Percentiles rank a stretch among this genome's conserved stretches.
These are phyloP conservation scores for Eristalis arbustorum DNA, from an alignment of 2,888 invertebrate genomes.

Conservation along the genomic window DNA sequence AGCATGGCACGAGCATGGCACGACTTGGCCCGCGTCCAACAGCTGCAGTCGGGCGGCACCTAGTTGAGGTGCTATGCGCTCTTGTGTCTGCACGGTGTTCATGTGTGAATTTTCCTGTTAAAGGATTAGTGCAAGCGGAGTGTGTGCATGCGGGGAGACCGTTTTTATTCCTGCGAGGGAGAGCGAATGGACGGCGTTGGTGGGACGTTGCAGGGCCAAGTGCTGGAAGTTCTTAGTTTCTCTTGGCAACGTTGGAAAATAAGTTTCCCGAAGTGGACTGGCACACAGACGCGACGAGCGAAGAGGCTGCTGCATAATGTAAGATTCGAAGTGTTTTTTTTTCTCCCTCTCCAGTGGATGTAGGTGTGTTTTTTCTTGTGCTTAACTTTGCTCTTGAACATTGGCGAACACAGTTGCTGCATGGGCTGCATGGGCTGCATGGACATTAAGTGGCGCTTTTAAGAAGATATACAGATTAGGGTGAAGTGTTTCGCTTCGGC, in stretches of 20 bases:
- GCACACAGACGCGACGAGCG: neutral
- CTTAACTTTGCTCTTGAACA: neutral
- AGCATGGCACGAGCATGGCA: neutral
- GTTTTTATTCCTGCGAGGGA: neutral
- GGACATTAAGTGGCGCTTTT: neutral
- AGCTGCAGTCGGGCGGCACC: constrained; percentile 6
- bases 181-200: neutral
- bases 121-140: constrained; percentile 58
- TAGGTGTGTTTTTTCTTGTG: neutral
- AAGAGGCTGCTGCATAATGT: neutral
- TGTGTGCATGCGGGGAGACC: constrained; percentile 35
- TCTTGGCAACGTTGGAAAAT: neutral
- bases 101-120: constrained; percentile 64
- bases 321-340: neutral
- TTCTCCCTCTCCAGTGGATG: neutral
- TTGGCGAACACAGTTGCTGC: neutral
- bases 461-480: neutral
- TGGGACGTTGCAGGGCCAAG: neutral
- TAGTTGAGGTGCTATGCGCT: neutral
- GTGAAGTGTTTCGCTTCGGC: neutral
- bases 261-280: neutral
- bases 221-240: neutral
- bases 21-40: constrained; percentile 61
- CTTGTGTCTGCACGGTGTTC: constrained; percentile 1
- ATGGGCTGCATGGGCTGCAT: neutral